A percentile compares a stretch with the other conserved stretches of the same genome.
Conservation (phyloP, 2,113 vertebrate genomes). For the Aegithalos caudatus region DNA sequence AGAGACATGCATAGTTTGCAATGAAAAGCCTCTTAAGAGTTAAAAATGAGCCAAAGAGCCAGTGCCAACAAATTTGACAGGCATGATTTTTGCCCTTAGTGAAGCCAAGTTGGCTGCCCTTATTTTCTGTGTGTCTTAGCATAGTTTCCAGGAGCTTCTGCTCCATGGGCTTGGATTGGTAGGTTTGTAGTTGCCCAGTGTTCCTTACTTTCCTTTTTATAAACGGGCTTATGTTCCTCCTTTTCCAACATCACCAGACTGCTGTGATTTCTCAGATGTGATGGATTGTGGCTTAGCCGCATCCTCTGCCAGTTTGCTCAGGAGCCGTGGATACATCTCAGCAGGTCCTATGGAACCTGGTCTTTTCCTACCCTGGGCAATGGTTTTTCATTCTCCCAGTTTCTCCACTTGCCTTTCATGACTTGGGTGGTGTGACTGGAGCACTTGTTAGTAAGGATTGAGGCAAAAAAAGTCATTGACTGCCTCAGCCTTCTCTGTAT, state of each 20-base stretch:
- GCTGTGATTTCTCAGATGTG: not conserved
- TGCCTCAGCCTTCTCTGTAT: not conserved
- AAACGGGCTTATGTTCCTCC: not conserved
- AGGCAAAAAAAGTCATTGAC: not conserved
- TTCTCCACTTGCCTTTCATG: not conserved
- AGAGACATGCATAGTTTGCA: fast-evolving
- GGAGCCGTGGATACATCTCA: fast-evolving
- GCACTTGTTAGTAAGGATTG: not conserved
- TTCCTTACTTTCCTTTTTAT: not conserved
- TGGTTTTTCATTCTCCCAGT: not conserved
- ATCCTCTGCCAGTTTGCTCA: fast-evolving
- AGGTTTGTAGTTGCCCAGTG: not conserved
- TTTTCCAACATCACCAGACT: not conserved
- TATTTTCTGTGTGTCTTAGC: not conserved
- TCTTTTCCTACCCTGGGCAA: not conserved
- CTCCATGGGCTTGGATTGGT: not conserved
- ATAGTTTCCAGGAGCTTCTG: not conserved
- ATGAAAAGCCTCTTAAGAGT: not conserved
- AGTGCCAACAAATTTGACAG: not conserved
- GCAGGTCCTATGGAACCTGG: not conserved
- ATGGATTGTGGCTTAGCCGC: not conserved
- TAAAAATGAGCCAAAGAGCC: not conserved
- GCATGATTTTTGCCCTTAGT: not conserved
- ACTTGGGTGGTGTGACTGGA: not conserved
- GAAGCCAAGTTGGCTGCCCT: not conserved